Evolutionary conservation across 2,888 invertebrate genomes (phyloP), one percentile per base, ranked within the genome.

Genomic region (Aethes cnicana): DNA sequence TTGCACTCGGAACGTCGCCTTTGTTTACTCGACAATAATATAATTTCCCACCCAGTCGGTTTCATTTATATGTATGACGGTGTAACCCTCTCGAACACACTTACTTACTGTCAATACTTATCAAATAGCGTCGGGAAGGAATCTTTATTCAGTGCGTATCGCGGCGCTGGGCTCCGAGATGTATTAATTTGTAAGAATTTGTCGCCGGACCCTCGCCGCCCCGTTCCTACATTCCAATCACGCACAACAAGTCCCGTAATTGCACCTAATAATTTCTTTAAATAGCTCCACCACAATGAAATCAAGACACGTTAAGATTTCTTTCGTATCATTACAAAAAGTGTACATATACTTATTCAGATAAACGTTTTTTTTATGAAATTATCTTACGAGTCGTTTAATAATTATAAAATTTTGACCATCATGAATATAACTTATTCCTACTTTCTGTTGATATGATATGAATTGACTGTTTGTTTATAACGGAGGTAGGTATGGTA

Each of bases 121-220:
- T 56, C 54, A 70, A 77, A 75, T 77, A 71, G 71, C 64, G 66
- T 76, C 74, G 74, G 70, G 64, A 65, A 61, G 69, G 68, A 66
- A 70, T 73, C 76, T 77, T 74, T 84, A 89, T 89, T 89, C 89
- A 62, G 66, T 65, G 73, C 86, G 85, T 84, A 86, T 81, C 84
- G 84, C 74, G 72, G 76, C 72, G 77, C 79, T 76, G 72, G 73
- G 69, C 70, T 74, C 67, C 70, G 77, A 83, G 88, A 87, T 86
- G 88, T 89, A 89, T 89, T 89, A 88, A 89, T 89, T 89, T 88
- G 89, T 85, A 84, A 81, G 87, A 88, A 88, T 89, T 89, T 88
- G 88, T 89, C 88, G 79, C 80, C 72, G 79, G 74, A 76, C 87
- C 87, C 86, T 82, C 81, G 63, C 74, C 59, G 64, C 49, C n/a